phyloP scores from a whole-genome alignment of 2,113 vertebrate species.

The Corydoras sp. region DNA sequence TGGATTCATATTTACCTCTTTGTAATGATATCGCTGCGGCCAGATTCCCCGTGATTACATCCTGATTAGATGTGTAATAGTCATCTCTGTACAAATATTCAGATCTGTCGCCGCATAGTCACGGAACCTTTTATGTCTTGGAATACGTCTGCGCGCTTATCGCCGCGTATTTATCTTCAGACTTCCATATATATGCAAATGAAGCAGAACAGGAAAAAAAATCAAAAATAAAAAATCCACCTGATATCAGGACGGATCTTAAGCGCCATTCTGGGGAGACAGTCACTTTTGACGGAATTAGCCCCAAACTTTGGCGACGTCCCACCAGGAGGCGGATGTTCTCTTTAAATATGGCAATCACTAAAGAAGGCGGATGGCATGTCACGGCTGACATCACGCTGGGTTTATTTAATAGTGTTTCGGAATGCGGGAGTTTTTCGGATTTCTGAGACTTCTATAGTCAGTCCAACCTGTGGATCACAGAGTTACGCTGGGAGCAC shows the following conservation, averaged over 20 bases:
- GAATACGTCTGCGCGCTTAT: slow-evolving; percentile 14
- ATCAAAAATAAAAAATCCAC: slow-evolving; percentile 10
- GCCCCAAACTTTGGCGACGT: background rate
- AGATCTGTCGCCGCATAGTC: background rate
- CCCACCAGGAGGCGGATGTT: background rate
- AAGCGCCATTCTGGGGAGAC: slow-evolving; percentile 20
- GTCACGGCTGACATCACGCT: slow-evolving; percentile 28
- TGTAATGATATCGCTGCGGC: background rate
- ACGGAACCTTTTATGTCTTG: background rate
- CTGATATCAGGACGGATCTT: slow-evolving; percentile 26
- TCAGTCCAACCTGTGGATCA: no score
- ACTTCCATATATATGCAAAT: slow-evolving; percentile 37
- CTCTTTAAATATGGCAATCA: slow-evolving; percentile 11
- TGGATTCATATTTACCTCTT: background rate
- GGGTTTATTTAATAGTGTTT: slow-evolving; percentile 40
- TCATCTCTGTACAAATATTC: slow-evolving; percentile 15
- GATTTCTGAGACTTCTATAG: no score
- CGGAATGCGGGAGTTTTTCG: slow-evolving; percentile 14
- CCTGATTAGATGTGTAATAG: slow-evolving; percentile 12
- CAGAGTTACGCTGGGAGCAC: no score
- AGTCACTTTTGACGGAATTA: slow-evolving; percentile 13
- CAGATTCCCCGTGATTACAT: slow-evolving; percentile 2
- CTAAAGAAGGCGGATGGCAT: background rate
- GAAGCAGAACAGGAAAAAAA: background rate
- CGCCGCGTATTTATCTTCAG: slow-evolving; percentile 18